Percentiles rank a stretch among this genome's conserved stretches.
Evolutionary conservation across 2,888 invertebrate species (phyloP).

Genomic region (Mellilla xanthometata): DNA sequence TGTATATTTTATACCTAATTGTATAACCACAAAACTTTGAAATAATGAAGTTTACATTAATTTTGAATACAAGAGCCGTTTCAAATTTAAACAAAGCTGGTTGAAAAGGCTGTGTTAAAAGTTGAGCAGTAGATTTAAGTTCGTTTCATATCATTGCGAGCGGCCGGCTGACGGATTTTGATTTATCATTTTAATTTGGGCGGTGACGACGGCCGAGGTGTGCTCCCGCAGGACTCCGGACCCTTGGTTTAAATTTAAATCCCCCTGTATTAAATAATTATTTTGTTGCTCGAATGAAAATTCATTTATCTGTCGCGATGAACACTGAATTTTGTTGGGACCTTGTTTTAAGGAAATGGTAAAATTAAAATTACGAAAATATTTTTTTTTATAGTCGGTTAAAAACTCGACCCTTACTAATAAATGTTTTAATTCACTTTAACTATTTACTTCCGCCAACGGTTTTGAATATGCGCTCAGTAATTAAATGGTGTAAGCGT

Average conservation of each 20-base stretch:
- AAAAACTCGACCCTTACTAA: no score
- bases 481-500: not conserved
- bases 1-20: no score
- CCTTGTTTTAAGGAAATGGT: no score
- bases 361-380: no score
- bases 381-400: no score
- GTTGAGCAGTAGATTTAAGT: slow-evolving; percentile 27
- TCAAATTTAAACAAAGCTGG: no score
- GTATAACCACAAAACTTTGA: not conserved
- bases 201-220: slow-evolving; percentile 66
- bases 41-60: slow-evolving; percentile 5
- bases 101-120: slow-evolving; percentile 21
- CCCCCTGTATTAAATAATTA: slow-evolving; percentile 63
- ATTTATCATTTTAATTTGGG: slow-evolving; percentile 80
- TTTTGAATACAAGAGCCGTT: slow-evolving; percentile 11
- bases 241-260: slow-evolving; percentile 65
- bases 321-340: slow-evolving; percentile 4
- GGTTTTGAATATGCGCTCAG: not conserved
- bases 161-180: slow-evolving; percentile 67
- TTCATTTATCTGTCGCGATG: slow-evolving; percentile 32
- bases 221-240: slow-evolving; percentile 50
- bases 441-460: no score
- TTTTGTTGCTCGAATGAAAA: slow-evolving; percentile 51
- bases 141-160: slow-evolving; percentile 30
- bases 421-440: no score